These are phyloP conservation scores for Heteractis magnifica DNA, from an alignment of 92 coral and sea anemone species.

Conservation along the genomic window DNA sequence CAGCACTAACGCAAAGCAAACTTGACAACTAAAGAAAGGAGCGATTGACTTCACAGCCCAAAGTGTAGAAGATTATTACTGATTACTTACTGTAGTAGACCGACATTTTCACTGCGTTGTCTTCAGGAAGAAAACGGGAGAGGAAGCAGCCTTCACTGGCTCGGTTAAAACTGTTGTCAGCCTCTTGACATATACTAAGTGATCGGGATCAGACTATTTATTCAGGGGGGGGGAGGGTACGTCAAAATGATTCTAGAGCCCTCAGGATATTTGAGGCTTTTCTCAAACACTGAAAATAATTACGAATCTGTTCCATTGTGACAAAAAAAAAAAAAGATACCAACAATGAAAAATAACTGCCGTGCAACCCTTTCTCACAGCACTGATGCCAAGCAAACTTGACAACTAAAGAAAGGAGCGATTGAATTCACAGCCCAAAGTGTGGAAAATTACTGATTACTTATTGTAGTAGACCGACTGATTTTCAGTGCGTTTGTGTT, in stretches of 20 bases:
- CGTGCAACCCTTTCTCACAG: no score
- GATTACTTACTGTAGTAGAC: background rate
- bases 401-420: background rate
- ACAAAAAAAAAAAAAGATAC: no score
- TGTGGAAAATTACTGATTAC: no score
- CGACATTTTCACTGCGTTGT: background rate
- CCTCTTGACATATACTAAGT: background rate
- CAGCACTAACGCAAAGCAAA: background rate
- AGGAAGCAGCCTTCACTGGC: background rate
- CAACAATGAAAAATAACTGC: no score
- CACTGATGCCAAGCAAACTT: background rate
- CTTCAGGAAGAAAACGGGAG: background rate
- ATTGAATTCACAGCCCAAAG: background rate
- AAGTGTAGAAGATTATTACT: no score
- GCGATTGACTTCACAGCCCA: background rate
- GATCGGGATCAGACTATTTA: background rate
- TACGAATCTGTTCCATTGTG: no score
- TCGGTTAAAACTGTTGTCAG: background rate
- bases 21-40: no score
- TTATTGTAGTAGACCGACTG: background rate
- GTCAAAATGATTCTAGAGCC: background rate
- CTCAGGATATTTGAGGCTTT: no score
- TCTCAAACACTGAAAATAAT: no score
- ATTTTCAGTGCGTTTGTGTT: background rate
- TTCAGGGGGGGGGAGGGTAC: background rate